phyloP scores from a whole-genome alignment of 2,888 invertebrate genomes.

The Pristionchus fissidentatus region DNA sequence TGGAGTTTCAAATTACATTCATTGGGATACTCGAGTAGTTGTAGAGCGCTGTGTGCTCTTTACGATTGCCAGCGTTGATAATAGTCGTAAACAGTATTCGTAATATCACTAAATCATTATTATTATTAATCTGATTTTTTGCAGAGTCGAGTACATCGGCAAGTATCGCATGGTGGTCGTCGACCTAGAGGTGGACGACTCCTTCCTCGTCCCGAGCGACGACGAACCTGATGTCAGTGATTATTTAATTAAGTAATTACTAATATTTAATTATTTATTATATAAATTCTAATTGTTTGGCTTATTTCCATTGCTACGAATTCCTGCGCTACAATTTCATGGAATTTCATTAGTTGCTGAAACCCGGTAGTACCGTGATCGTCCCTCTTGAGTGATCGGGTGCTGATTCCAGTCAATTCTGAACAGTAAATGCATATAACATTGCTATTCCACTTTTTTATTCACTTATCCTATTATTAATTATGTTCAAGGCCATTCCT shows the following conservation, averaged over 20 bases:
- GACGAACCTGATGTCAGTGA: not conserved
- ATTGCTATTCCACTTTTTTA: slow-evolving; percentile 9
- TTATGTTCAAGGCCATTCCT: not conserved
- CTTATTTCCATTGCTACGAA: not conserved
- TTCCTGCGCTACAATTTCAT: not conserved
- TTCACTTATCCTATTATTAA: not conserved
- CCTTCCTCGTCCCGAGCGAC: not conserved
- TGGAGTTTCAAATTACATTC: too few species aligned
- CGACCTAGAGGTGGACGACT: slow-evolving; percentile 12
- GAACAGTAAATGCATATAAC: too few species aligned
- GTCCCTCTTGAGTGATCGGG: too few species aligned
- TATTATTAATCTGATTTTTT: not conserved
- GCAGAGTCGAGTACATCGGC: slow-evolving; percentile 21
- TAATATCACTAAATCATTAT: too few species aligned
- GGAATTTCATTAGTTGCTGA: too few species aligned
- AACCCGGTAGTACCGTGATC: too few species aligned
- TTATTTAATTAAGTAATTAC: not conserved
- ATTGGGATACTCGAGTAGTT: too few species aligned
- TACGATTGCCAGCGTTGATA: too few species aligned
- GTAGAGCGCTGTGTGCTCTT: too few species aligned
- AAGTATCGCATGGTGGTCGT: not conserved
- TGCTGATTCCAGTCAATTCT: too few species aligned
- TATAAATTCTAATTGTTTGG: not conserved
- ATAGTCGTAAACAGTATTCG: too few species aligned
- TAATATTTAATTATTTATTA: not conserved